Evolutionary conservation across 92 coral and sea anemone species (phyloP), one percentile per base, ranked within the genome.

Genomic region (Phenganax stokvisi): DNA sequence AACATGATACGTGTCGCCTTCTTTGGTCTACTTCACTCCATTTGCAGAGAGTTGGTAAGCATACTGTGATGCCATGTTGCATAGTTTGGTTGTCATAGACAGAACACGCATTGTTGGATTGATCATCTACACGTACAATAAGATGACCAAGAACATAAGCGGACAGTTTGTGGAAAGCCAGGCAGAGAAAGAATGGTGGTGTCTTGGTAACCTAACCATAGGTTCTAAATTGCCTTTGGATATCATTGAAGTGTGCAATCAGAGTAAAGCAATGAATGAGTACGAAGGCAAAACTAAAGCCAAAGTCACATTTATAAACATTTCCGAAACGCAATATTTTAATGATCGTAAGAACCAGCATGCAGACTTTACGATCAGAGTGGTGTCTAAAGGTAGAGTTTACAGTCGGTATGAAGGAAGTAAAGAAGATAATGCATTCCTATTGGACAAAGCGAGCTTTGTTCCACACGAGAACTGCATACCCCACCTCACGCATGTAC

Each of bases 381-480:
- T 37, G 47, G 47, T 37, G 47, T 37, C 85, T 71, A 77, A 77
- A 77, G 81, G 81, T 54, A 69, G 81, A 20, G 54, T 72, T 56
- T 72, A 72, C 85, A 54, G 81, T 28, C 30, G 85, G 85, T 54
- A 72, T 57, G 85, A 82, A 0, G 81, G 55, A 71, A 77, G 83
- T 54, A 57, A 64, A 64, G 67, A 76, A 15, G 63, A 30, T 1
- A 76, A 84, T 56, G 15, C 57, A 55, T 67, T 52, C 12, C 11
- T 84, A 83, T 67, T 77, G 65, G 84, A 81, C 51, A 81, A 70
- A 29, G 59, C 84, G 25, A 83, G 87, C 1, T 68, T 84, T 37
- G 77, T 84, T 59, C 87, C 83, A 60, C 86, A 75, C 82, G 82
- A 83, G 53, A 52, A 83, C 57, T 83, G 86, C 52, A 27, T 62